Base-by-base conservation (phyloP, 2,113 vertebrate species). In the Leucoraja erinaceus region DNA sequence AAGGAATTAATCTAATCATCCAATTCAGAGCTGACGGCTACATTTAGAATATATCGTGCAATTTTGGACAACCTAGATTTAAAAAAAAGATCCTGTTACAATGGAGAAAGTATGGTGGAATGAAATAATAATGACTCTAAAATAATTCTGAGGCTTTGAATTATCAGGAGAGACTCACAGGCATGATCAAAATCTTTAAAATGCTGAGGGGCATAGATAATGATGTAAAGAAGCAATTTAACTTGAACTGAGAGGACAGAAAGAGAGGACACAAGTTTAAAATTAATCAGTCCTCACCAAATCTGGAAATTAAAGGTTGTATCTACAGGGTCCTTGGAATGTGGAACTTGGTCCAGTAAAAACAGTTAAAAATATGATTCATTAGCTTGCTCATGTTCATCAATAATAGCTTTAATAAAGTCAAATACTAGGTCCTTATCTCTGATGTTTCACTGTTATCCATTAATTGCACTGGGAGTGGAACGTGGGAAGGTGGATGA, bases 191-290 rank as follows among this genome's bases (percentile, higher is more conserved):
- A 88, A 88, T 63, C 56, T 88, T 88, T 63, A 88, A 88, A 63
- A 31, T 88, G 59, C 83, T n/a, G 14, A 88, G 59, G 61, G 83
- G 59, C 83, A 88, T 14, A 63, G 83, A 88, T 88, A 88, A 88
- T 88, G 83, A 66, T 31, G 59, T 88, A 88, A 88, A 63, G n/a
- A 88, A 88, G 83, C 83, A 88, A 88, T 88, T 88, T 88, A 88
- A 63, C 59, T 88, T 88, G 83, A 88, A 88, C 83, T 66, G 83
- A 31, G 83, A 31, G 83, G 83, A 88, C 83, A 88, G 31, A 66
- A 88, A 88, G 61, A 88, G 59, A 31, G 83, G 28, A 66, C 59
- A 61, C 2, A 63, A n/a, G 83, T 88, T 66, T 88, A 88, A 88
- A 88, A 88, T 63, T 88, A 88, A 88, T 88, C 83, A 66, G 83